phyloP scores from a whole-genome alignment of 2,113 vertebrate genomes.

The Heloderma charlesbogerti region DNA sequence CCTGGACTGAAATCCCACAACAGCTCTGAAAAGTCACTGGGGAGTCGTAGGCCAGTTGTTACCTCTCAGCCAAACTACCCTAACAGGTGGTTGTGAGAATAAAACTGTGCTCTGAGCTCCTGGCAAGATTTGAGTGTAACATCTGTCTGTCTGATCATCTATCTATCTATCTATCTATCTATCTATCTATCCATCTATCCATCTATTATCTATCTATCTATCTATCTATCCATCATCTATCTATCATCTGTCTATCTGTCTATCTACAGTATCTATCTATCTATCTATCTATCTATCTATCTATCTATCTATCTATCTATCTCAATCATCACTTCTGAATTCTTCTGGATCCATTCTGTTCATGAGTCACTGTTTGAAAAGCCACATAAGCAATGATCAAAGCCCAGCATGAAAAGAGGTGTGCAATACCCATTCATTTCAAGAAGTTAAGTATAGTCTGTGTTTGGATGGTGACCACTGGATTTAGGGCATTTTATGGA shows the following conservation, averaged over 20 bases:
- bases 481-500: background rate
- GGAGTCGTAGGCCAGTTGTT: background rate
- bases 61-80: background rate
- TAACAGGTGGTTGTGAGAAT: background rate
- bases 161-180: no score
- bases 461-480: no score
- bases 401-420: background rate
- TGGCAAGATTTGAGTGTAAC: background rate
- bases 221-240: no score
- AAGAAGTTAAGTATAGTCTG: no score
- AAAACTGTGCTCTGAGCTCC: background rate
- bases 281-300: no score
- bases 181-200: no score
- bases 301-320: no score
- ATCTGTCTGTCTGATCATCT: no score
- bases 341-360: background rate
- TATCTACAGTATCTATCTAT: no score
- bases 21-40: background rate
- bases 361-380: background rate
- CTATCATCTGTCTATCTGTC: no score
- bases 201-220: no score
- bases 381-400: background rate
- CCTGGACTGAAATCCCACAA: background rate
- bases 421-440: background rate
- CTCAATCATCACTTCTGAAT: background rate